phyloP scores from a whole-genome alignment of 1,140 invertebrate species.

The Bombus superbus region DNA sequence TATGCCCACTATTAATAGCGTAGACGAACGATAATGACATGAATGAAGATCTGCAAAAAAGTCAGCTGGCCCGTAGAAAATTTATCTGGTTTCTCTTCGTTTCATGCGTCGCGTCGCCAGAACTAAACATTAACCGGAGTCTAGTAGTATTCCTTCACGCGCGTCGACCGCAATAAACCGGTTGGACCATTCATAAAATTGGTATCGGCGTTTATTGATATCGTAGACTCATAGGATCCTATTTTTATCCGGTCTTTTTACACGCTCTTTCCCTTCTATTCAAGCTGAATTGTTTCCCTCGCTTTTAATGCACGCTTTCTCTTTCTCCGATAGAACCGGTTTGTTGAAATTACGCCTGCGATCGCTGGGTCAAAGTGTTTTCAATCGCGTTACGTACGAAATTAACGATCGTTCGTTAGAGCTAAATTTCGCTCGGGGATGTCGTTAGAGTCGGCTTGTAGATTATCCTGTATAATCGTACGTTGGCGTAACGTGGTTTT shows the following conservation, averaged over 20 bases:
- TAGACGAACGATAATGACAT: not conserved
- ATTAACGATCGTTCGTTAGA: conserved; percentile 15
- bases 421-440: not conserved
- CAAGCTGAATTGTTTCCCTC: conserved; percentile 27
- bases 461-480: not conserved
- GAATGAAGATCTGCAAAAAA: conserved; percentile 25
- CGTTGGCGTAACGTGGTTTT: not conserved
- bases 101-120: not conserved
- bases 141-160: not conserved
- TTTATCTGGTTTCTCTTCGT: not conserved
- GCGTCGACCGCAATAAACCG: conserved; percentile 37
- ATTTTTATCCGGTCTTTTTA: not conserved
- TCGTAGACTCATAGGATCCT: conserved; percentile 4
- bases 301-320: conserved; percentile 34
- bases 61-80: not conserved
- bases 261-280: not conserved
- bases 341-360: conserved; percentile 21
- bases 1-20: conserved; percentile 44
- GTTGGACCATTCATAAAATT: conserved; percentile 60
- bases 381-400: conserved; percentile 16
- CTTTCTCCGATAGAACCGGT: conserved; percentile 44
- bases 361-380: conserved; percentile 28
- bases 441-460: not conserved
- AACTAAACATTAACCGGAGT: not conserved
- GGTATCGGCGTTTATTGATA: conserved; percentile 53